Base-by-base conservation (phyloP, 2,113 vertebrate genomes). In the Perca schrenkii region DNA sequence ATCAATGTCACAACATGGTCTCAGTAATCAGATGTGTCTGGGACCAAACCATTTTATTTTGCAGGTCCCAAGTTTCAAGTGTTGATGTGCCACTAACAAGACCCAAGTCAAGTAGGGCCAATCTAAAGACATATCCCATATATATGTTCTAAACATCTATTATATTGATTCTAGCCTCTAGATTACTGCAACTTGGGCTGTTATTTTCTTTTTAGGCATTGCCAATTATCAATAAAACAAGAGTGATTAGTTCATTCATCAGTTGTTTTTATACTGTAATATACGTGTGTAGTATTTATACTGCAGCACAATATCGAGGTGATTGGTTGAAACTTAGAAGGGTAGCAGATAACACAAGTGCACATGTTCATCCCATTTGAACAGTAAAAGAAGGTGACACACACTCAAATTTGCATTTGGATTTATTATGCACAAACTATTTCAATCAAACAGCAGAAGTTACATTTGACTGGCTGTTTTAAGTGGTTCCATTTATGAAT, bases 381-480 rank as follows among this genome's bases (percentile, higher is more conserved):
- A 53, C 4, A n/a, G n/a, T 28, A 25, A 47, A 74, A 72, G 3
- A 11, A 71, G 47, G 4, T 43, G 8, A 57, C 15, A 31, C 34
- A 70, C 63, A 77, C 40, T 72, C 21, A 73, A 58, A 68, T 67
- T 46, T 82, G 75, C 49, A 66, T 89, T 46, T 82, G 75, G 58
- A 66, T 89, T 91, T 89, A 86, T 91, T 92, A 54, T 72, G 6
- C 40, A 86, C 4, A 79, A 85, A 67, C 36, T 53, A 46, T 73
- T 78, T 79, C 13, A 80, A 40, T 31, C 22, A 54, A 74, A 79
- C 60, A 60, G 3, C 17, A 17, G 58, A 15, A 73, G 7, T 47
- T 50, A 70, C 28, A 70, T 28, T 46, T 57, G 70, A 25, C 40
- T 36, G n/a, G 11, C 12, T 60, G 22, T 68, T 77, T 84, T 85